Conservation (phyloP, 2,888 invertebrate species). For the Smittia sp. region DNA sequence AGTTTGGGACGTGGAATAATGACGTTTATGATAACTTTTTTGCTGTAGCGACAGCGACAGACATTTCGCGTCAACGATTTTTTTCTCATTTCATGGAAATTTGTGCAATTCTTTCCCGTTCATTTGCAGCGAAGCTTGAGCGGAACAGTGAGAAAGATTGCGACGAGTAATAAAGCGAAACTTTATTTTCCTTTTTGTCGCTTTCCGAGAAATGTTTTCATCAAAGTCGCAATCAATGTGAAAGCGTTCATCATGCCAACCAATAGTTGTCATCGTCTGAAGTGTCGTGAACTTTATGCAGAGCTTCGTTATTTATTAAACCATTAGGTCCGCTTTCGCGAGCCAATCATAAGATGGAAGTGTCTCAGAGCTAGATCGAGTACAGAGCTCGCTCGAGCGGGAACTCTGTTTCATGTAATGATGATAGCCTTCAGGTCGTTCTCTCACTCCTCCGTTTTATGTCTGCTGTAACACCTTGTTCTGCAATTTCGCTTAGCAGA, state of each 20-base stretch:
- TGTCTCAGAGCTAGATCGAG: no score
- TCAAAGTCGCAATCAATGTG: no score
- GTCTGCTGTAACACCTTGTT: slow-evolving; percentile 27
- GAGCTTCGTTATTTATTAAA: no score
- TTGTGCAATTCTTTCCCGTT: slow-evolving; percentile 31
- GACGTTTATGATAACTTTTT: slow-evolving; percentile 1
- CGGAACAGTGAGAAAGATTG: not conserved
- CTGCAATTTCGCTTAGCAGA: not conserved
- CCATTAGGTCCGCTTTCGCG: no score
- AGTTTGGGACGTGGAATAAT: not conserved
- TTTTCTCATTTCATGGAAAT: slow-evolving; percentile 34
- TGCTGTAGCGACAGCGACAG: slow-evolving; percentile 14
- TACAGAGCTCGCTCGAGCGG: no score
- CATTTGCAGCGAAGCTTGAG: not conserved
- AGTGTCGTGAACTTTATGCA: no score
- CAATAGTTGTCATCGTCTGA: no score
- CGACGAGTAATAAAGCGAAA: slow-evolving; percentile 24
- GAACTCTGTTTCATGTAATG: no score
- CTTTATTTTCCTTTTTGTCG: not conserved
- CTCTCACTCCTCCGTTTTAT: slow-evolving; percentile 5
- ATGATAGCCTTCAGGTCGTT: not conserved
- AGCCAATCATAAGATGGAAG: no score
- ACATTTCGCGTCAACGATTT: not conserved
- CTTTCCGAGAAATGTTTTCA: no score
- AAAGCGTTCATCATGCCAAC: no score